These are phyloP conservation scores for Dolichallabes microphthalmus DNA, from an alignment of 2,113 vertebrate genomes.

Conservation along the genomic window DNA sequence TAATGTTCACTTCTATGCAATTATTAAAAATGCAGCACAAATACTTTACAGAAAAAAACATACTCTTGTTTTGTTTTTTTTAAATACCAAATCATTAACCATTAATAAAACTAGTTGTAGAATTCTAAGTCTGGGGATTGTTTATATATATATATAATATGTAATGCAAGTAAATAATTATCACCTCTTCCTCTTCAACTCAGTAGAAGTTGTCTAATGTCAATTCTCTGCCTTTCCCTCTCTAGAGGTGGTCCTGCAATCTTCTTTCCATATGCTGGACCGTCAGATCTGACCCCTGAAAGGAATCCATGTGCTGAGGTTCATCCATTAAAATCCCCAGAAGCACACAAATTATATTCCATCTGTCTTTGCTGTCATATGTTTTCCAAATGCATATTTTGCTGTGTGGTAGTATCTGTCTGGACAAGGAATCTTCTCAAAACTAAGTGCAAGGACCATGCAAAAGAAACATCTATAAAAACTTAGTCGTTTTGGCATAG, in stretches of 20 bases:
- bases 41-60: background rate
- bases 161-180: background rate
- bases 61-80: background rate
- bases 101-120: background rate
- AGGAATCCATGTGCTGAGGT: slow-evolving; percentile 51
- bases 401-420: slow-evolving; percentile 31
- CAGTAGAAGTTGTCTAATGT: background rate
- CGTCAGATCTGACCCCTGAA: slow-evolving; percentile 35
- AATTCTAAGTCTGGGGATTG: background rate
- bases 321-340: slow-evolving; percentile 48
- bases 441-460: background rate
- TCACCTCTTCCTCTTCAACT: background rate
- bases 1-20: background rate
- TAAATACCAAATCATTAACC: background rate
- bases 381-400: slow-evolving; percentile 41
- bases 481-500: background rate
- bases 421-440: slow-evolving; percentile 8
- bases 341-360: slow-evolving; percentile 43
- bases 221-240: slow-evolving; percentile 16
- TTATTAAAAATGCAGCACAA: background rate
- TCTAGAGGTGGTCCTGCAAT: slow-evolving; percentile 40
- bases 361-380: slow-evolving; percentile 37
- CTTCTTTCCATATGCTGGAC: slow-evolving; percentile 52
- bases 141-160: background rate
- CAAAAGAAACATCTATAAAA: background rate